Evolutionary conservation across 2,113 vertebrate species (phyloP).

Genomic region (Phaetusa simplex): DNA sequence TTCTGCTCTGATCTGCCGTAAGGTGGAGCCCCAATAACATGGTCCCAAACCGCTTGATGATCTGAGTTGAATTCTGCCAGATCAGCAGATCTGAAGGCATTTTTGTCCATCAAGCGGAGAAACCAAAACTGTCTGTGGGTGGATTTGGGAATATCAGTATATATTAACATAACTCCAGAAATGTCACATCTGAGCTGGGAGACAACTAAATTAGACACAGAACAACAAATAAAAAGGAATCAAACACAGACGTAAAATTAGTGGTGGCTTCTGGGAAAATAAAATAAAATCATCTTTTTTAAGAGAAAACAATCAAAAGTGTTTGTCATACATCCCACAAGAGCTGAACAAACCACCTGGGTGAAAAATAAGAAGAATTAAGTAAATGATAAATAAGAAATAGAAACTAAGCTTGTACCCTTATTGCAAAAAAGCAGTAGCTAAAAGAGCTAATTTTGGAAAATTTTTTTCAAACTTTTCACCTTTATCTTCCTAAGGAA

Average conservation of each 20-base stretch:
- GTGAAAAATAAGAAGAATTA: not conserved
- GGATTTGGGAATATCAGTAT: not conserved
- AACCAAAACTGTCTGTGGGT: not conserved
- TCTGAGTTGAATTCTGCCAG: not conserved
- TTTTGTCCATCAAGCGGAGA: not conserved
- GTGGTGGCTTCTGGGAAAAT: not conserved
- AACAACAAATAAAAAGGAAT: not conserved
- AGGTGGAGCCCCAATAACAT: not conserved
- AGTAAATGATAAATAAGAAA: not conserved
- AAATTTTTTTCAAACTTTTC: not conserved
- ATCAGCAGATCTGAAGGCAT: not conserved
- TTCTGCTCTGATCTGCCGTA: not conserved
- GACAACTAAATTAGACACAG: not conserved
- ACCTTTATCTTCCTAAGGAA: not conserved
- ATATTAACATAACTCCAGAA: conserved; percentile 5
- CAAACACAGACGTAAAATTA: not conserved
- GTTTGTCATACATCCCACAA: not conserved
- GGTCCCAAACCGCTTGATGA: not conserved
- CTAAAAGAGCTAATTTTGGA: not conserved
- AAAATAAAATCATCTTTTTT: not conserved
- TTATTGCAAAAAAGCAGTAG: not conserved
- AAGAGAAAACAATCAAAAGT: not conserved
- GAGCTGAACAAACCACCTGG: not conserved
- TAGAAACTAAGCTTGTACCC: not conserved
- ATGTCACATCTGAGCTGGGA: not conserved